Evolutionary conservation across 2,888 invertebrate species (phyloP).

Genomic region (Dioctria linearis): DNA sequence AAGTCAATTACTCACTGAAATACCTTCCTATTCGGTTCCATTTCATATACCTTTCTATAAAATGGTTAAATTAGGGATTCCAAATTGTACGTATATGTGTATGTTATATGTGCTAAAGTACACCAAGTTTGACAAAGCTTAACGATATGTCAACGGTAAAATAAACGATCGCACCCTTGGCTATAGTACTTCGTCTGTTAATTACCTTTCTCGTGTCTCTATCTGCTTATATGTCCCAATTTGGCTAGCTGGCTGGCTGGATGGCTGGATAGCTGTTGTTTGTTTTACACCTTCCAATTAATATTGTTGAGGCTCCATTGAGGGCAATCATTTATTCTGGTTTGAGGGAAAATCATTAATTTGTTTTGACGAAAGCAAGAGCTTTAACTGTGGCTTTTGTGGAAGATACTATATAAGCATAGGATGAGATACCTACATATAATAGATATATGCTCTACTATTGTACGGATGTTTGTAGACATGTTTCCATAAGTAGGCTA

Average conservation of each 20-base stretch:
- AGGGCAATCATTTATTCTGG: slow-evolving; percentile 38
- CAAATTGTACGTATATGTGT: not conserved
- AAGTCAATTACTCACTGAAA: slow-evolving; percentile 9
- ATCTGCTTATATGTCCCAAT: slow-evolving; percentile 15
- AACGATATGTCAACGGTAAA: slow-evolving; percentile 41
- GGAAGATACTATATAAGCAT: not conserved
- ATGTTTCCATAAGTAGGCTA: no score
- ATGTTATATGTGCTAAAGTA: not conserved
- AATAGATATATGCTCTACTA: no score
- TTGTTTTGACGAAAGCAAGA: slow-evolving; percentile 38
- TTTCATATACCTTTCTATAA: slow-evolving; percentile 14
- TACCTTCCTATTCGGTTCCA: slow-evolving; percentile 2
- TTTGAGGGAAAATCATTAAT: slow-evolving; percentile 38
- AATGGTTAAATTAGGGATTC: slow-evolving; percentile 7
- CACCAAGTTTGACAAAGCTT: slow-evolving; percentile 37
- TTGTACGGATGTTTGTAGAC: no score
- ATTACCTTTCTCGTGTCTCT: slow-evolving; percentile 21
- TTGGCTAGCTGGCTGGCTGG: not conserved
- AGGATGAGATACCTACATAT: no score
- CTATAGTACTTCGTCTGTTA: slow-evolving; percentile 18
- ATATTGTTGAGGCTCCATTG: slow-evolving; percentile 41
- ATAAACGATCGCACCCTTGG: slow-evolving; percentile 42
- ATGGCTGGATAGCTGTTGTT: slow-evolving; percentile 4
- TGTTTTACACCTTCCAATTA: slow-evolving; percentile 49
- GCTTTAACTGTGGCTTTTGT: slow-evolving; percentile 8